These are phyloP conservation scores for Ips nitidus DNA, from an alignment of 1,140 invertebrate species.

Conservation along the genomic window DNA sequence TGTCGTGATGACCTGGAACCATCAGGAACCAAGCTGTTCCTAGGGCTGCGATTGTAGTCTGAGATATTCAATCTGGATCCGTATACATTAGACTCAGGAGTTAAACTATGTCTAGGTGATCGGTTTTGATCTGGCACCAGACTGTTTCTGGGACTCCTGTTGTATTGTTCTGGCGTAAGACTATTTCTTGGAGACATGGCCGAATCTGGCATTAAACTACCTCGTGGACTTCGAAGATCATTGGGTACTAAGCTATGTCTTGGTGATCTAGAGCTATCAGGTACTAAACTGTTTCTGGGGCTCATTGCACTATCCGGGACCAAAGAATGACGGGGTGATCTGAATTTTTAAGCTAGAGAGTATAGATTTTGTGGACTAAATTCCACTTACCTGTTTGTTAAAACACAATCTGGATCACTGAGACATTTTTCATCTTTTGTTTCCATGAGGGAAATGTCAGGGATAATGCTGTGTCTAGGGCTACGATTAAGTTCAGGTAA, in stretches of 20 bases:
- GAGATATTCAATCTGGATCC: constrained; percentile 44
- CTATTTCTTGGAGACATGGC: constrained; percentile 60
- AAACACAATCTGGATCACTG: no score
- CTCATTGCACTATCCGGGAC: constrained; percentile 59
- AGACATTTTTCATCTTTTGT: constrained; percentile 19
- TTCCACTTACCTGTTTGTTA: no score
- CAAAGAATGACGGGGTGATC: constrained; percentile 43
- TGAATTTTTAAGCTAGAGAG: neutral
- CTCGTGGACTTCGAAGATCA: constrained; percentile 53
- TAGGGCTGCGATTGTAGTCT: constrained; percentile 57
- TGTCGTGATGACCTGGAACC: constrained; percentile 56
- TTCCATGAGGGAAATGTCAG: constrained; percentile 55
- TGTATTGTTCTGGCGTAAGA: constrained; percentile 57
- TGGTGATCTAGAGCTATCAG: constrained; percentile 59
- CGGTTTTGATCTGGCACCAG: constrained; percentile 59
- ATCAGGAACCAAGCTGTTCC: constrained; percentile 61
- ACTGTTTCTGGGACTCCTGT: constrained; percentile 65
- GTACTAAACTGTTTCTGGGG: constrained; percentile 63
- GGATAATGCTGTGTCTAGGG: constrained; percentile 63
- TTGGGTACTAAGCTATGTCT: constrained; percentile 55
- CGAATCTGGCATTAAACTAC: constrained; percentile 50
- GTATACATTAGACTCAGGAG: constrained; percentile 53
- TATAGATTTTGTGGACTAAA: no score
- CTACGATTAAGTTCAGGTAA: constrained; percentile 62
- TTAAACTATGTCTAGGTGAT: constrained; percentile 62